These are phyloP conservation scores for Agonopterix arenella DNA, from an alignment of 2,888 invertebrate species.

Conservation along the genomic window DNA sequence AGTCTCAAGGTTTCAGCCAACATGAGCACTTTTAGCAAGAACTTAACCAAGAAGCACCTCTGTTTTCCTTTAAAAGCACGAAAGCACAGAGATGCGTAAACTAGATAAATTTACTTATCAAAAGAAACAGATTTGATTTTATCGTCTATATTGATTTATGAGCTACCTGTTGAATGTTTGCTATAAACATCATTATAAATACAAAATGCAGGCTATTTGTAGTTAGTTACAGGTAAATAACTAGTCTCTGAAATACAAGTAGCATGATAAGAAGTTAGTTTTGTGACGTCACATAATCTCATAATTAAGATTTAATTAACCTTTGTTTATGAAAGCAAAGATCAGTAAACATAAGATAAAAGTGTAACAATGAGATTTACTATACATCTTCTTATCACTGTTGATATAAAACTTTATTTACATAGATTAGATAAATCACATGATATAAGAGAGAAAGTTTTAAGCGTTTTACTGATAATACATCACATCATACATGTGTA, in stretches of 20 bases:
- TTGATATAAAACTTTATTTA: constrained; percentile 2
- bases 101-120: no score
- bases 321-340: neutral
- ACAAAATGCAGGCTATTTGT: neutral
- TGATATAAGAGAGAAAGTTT: neutral
- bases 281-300: neutral
- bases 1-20: constrained; percentile 38
- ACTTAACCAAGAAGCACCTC: neutral
- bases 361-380: constrained; percentile 3
- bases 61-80: neutral
- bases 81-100: neutral
- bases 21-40: constrained; percentile 27
- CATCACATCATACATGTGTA: no score
- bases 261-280: neutral
- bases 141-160: constrained; percentile 15
- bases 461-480: no score
- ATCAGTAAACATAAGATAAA: neutral
- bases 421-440: constrained; percentile 3
- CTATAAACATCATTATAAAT: constrained; percentile 9
- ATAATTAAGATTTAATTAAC: constrained; percentile 2
- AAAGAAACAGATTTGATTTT: neutral
- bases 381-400: constrained; percentile 3
- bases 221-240: no score
- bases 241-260: no score
- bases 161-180: constrained; percentile 65